Conservation (phyloP, 2,888 invertebrate species). For the Amblyjoppa fuscipennis region DNA sequence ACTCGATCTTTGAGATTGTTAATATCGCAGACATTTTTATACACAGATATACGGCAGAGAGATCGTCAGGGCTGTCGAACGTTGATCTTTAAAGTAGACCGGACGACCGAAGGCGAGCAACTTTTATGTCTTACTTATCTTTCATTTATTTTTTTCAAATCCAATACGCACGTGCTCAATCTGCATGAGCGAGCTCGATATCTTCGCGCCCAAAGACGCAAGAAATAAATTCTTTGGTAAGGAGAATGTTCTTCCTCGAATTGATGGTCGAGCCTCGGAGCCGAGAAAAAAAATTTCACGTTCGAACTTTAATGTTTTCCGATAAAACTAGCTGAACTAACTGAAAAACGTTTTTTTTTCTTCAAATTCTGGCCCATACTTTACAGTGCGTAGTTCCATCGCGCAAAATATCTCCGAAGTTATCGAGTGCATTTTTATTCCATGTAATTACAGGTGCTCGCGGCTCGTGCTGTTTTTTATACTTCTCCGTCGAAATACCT, state of each 20-base stretch:
- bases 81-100: conserved; percentile 41
- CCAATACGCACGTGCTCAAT: conserved; percentile 21
- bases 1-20: not conserved
- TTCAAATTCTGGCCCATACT: not conserved
- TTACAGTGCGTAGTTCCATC: not conserved
- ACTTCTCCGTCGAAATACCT: not conserved
- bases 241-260: not conserved
- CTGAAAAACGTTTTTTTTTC: not conserved
- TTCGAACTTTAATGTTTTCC: not conserved
- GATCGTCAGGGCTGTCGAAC: conserved; percentile 14
- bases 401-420: not conserved
- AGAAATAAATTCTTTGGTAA: conserved; percentile 11
- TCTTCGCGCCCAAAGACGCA: not conserved
- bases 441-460: conserved; percentile 3
- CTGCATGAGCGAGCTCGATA: conserved; percentile 4
- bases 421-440: not conserved
- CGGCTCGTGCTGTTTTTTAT: not conserved
- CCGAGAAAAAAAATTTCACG: not conserved
- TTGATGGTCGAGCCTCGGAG: not conserved
- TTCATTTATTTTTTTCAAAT: conserved; percentile 17
- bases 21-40: not conserved
- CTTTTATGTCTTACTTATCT: not conserved
- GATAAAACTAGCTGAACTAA: not conserved
- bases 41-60: not conserved
- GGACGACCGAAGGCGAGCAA: conserved; percentile 22